Conservation (phyloP, 2,113 vertebrate genomes). For the Porphyrio hochstetteri region DNA sequence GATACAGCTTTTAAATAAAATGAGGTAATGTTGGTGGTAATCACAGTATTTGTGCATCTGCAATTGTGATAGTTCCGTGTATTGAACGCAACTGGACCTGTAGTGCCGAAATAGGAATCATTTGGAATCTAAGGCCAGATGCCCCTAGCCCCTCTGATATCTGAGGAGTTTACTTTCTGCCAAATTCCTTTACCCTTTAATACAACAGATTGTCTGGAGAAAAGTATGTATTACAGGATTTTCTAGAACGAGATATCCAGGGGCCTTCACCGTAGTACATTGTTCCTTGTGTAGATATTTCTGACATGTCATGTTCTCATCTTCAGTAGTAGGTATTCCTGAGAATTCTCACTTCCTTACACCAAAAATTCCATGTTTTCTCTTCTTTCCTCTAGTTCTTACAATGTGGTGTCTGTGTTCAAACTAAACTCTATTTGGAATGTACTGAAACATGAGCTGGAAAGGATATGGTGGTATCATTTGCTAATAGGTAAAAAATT, state of each 20-base stretch:
- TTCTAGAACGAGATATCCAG: not conserved
- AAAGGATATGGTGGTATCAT: not conserved
- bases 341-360: not conserved
- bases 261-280: not conserved
- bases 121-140: too few species aligned
- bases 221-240: fast-evolving
- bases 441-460: not conserved
- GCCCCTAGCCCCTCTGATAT: too few species aligned
- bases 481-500: not conserved
- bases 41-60: too few species aligned
- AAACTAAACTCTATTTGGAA: not conserved
- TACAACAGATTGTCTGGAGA: not conserved
- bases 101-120: too few species aligned
- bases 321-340: not conserved
- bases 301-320: fast-evolving
- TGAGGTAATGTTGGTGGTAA: not conserved
- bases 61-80: too few species aligned
- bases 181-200: too few species aligned
- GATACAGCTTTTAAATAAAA: not conserved
- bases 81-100: too few species aligned
- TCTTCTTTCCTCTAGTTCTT: not conserved
- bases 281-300: not conserved
- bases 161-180: too few species aligned
- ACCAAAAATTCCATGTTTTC: not conserved
- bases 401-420: not conserved